Conservation (phyloP, 2,797 vertebrate species). For the Tinamus major region DNA sequence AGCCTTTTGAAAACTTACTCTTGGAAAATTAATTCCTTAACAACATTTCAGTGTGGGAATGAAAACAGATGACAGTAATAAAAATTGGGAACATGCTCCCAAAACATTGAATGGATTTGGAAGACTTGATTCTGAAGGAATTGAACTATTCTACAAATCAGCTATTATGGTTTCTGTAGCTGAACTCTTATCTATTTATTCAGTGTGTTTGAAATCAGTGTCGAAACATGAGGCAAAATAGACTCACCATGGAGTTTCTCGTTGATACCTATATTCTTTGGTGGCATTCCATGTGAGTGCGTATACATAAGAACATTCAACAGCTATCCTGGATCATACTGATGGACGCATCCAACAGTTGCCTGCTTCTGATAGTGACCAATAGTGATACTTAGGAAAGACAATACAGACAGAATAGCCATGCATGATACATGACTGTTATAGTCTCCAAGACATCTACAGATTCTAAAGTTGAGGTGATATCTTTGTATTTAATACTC, state of each 20-base stretch:
- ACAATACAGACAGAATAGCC: not conserved
- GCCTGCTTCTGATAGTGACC: not conserved
- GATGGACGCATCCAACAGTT: too few species aligned
- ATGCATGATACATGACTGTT: not conserved
- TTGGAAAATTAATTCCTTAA: not conserved
- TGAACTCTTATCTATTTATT: too few species aligned
- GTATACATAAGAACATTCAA: too few species aligned
- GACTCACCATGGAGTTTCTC: not conserved
- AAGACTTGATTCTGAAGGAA: not conserved
- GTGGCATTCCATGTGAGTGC: too few species aligned
- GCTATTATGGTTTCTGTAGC: not conserved
- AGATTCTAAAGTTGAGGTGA: not conserved
- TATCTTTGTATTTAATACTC: not conserved
- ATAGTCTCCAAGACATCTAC: not conserved
- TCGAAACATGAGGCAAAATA: not conserved
- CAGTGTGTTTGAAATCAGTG: not conserved
- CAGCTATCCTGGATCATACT: too few species aligned
- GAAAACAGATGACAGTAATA: not conserved
- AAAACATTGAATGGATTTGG: not conserved
- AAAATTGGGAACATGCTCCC: not conserved
- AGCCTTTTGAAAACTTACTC: not conserved
- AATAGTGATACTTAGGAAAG: not conserved
- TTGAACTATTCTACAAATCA: too few species aligned
- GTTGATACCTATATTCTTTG: not conserved
- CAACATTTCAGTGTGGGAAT: not conserved